These are phyloP conservation scores for Lasioglossum malachurum DNA, from an alignment of 2,888 invertebrate genomes.

Conservation along the genomic window DNA sequence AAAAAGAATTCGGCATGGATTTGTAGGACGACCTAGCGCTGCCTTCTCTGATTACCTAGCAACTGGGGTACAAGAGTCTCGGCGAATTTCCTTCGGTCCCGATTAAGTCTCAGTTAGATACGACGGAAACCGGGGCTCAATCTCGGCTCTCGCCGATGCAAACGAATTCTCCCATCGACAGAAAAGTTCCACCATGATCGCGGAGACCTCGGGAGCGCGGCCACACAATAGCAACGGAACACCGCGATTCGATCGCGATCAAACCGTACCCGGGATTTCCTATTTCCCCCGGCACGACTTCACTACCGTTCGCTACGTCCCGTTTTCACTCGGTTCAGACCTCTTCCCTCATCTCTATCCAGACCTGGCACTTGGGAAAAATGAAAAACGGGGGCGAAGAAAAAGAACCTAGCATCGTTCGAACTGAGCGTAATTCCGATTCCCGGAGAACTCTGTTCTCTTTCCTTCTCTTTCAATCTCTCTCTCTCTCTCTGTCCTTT, in stretches of 20 bases:
- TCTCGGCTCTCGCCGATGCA: constrained; percentile 27
- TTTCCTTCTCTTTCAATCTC: background rate
- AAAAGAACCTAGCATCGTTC: constrained; percentile 39
- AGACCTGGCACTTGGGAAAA: constrained; percentile 9
- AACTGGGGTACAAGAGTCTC: background rate
- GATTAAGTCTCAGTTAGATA: constrained; percentile 35
- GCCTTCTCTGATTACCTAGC: background rate
- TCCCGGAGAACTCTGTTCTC: constrained; percentile 37
- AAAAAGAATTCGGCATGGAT: background rate
- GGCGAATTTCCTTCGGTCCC: constrained; percentile 35
- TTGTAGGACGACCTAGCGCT: background rate
- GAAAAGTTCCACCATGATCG: constrained; percentile 26
- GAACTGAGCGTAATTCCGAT: constrained; percentile 67
- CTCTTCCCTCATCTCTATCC: constrained; percentile 1
- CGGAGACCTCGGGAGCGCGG: constrained; percentile 1
- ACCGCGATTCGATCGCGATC: constrained; percentile 39
- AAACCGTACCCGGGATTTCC: constrained; percentile 41
- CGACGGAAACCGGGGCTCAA: constrained; percentile 13
- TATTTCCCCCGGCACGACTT: constrained; percentile 43
- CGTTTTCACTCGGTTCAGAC: constrained; percentile 1
- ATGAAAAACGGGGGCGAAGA: constrained; percentile 25
- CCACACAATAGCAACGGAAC: constrained; percentile 45
- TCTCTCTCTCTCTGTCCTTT: background rate
- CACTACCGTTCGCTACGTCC: constrained; percentile 19
- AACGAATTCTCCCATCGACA: constrained; percentile 23